Evolutionary conservation across 2,888 invertebrate genomes (phyloP), one percentile per base, ranked within the genome.

Genomic region (Phortica okadai): DNA sequence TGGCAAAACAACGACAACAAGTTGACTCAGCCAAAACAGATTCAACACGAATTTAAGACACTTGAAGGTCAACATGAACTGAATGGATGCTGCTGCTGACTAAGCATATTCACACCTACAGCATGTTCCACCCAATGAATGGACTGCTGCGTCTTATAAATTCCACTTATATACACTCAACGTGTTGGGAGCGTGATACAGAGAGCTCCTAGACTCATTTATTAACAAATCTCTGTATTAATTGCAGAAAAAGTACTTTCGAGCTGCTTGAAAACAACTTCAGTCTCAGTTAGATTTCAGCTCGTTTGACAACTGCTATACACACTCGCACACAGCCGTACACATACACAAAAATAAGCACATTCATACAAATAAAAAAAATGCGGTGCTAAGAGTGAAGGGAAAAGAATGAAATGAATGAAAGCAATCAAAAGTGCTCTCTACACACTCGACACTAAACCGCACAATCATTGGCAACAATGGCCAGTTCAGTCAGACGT

Each of bases 391-490:
- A 10, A 42, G 42, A 14, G 33, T 50, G 70, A 45, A 54, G 21
- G 45, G 33, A 62, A 16, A 25, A 3, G 16, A 59, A 7, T 62
- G 62, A 42, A 50, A 54, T 70, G 70, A 70, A 70, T 70, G 70
- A 70, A 75, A 81, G 76, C 79, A 78, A 76, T 78, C 77, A 80
- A 69, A 70, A 76, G 78, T 69, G 58, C 74, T 50, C 70, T 70
- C 50, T 50, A 70, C 70, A 50, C 33, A 70, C 70, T 50, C 66
- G 66, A 70, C 75, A 70, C 75, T 58, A 7, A 78, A 72, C 77
- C 82, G 77, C 82, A 82, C 50, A 74, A 80, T 73, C 76, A 77
- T 79, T 76, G 74, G 75, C 77, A 83, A 77, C 80, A 82, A 83
- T 82, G 79, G 70, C 16, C 70, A 70, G 70, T 62, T 50, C 54